Base-by-base conservation (phyloP, 92 coral and sea anemone species). In the Anthopleura xanthogrammica region DNA sequence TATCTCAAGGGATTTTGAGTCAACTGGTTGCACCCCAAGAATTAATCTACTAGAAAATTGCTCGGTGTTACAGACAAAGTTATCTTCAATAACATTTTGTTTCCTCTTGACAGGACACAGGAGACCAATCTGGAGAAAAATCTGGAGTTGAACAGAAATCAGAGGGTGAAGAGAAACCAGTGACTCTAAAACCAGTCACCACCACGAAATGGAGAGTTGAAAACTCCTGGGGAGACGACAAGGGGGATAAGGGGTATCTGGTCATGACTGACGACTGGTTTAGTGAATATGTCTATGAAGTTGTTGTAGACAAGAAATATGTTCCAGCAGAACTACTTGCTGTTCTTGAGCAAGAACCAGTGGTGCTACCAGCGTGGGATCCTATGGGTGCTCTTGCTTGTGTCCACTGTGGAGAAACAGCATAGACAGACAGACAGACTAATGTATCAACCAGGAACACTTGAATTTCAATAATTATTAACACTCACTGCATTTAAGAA, bases 321-420 rank as follows among this genome's bases (percentile, higher is more conserved):
- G 91, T 96, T 7, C 98, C 99, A 16, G 90, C 89, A 17, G 98
- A 90, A 56, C 89, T 92, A 50, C 83, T 94, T 81, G 94, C 93
- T 52, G 82, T 94, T 12, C 54, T 89, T 72, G 83, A 87, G 20
- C 95, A 94, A 78, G 90, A 89, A 8, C 97, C 96, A 48, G 84
- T 92, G 70, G 87, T 92, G 60, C 82, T 96, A 3, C 98, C 99
- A 23, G 97, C 99, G 4, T 96, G 99, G 99, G 99, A 96, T 72
- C 99, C 99, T 3, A 96, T 96, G 99, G 99, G 99, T 16, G 92
- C 99, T 12, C 95, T 96, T 52, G 99, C 99, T 43, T 93, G 93
- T 80, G 83, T 83, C 40, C 72, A 92, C 76, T 92, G 95, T 65
- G 56, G 79, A n/a, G 54, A 79, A 22, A 57, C 65, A 43, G 56